These are phyloP conservation scores for Venustaconcha ellipsiformis DNA, from an alignment of 1,140 invertebrate genomes.

Conservation along the genomic window DNA sequence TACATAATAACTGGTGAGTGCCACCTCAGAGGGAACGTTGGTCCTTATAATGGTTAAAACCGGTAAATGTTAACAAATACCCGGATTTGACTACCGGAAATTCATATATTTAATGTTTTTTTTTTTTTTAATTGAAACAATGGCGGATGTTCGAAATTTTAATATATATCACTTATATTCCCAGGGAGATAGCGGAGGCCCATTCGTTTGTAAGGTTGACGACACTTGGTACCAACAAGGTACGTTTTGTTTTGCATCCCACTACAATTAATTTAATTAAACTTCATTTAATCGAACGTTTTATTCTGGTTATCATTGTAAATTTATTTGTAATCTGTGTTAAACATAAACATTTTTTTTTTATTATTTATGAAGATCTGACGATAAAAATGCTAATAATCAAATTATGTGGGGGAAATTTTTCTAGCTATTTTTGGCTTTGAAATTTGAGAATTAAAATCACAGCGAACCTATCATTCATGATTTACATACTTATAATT, in stretches of 20 bases:
- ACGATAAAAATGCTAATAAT: neutral
- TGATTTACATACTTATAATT: neutral
- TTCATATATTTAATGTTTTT: no score
- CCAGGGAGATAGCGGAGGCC: conserved; percentile 91
- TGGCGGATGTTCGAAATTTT: neutral
- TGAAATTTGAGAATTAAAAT: neutral
- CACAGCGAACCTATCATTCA: neutral
- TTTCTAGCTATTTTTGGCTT: neutral
- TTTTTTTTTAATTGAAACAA: no score
- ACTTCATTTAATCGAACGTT: no score
- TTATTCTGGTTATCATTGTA: neutral
- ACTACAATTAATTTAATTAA: neutral
- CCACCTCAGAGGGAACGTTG: no score
- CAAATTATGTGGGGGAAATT: neutral
- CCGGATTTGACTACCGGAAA: no score
- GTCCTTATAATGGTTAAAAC: neutral
- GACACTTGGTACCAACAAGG: conserved; percentile 74
- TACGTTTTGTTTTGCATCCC: conserved; percentile 26
- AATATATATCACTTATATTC: conserved; percentile 1
- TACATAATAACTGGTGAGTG: no score
- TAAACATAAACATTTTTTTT: no score
- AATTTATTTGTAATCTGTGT: no score
- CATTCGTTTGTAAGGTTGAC: conserved; percentile 76
- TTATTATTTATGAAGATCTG: neutral
- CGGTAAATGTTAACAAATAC: neutral